Percentiles rank a stretch among this genome's conserved stretches.
phyloP scores from a whole-genome alignment of 2,797 vertebrate genomes.

The Carduelis carduelis region DNA sequence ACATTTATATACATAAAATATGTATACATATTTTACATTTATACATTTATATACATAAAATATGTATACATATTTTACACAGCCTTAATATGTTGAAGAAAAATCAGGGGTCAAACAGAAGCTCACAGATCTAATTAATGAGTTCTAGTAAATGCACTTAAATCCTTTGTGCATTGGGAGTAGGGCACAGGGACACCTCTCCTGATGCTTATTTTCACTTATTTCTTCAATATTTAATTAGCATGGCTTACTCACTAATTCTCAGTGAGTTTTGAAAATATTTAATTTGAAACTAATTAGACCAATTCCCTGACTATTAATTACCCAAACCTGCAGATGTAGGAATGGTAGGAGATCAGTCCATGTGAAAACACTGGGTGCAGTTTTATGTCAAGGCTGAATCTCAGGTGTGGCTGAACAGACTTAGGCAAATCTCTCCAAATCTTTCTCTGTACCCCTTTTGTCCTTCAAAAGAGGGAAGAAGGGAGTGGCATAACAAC shows the following conservation, averaged over 20 bases:
- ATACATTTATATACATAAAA: neutral
- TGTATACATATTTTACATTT: too few relatives aligned
- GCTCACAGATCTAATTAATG: neutral
- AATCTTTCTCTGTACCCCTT: neutral
- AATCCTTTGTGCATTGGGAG: neutral
- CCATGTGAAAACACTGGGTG: neutral
- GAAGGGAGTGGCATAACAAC: neutral
- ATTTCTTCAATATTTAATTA: constrained; percentile 38
- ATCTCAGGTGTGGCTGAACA: neutral
- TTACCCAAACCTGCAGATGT: neutral
- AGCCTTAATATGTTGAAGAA: neutral
- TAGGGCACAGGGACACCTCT: neutral
- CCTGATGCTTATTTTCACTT: neutral
- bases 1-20: too few relatives aligned
- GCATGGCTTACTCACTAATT: neutral
- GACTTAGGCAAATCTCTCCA: neutral
- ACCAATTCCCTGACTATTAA: neutral
- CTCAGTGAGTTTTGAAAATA: neutral
- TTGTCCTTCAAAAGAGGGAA: neutral
- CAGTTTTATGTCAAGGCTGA: neutral
- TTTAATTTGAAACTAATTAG: constrained; percentile 33
- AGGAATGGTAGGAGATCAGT: neutral
- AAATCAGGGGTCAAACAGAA: neutral
- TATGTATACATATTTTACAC: neutral
- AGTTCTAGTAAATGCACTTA: neutral